A percentile compares a stretch with the other conserved stretches of the same genome.
phyloP scores from a whole-genome alignment of 2,113 vertebrate genomes.

The Gavialis gangeticus region DNA sequence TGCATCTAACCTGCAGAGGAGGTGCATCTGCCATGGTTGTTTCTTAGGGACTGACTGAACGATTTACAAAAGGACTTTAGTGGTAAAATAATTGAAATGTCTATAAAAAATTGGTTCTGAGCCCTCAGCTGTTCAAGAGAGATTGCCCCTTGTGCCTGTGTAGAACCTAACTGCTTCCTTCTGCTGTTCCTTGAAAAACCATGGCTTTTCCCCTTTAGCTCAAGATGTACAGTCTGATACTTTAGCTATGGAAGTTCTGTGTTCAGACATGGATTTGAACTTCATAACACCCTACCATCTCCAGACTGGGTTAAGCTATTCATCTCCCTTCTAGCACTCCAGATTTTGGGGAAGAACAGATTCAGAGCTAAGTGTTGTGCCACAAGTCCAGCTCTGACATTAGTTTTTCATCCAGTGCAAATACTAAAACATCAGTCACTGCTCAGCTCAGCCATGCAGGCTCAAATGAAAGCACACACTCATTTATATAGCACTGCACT shows the following conservation, averaged over 20 bases:
- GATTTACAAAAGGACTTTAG: too few species aligned
- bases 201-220: background rate
- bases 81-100: too few species aligned
- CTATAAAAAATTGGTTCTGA: background rate
- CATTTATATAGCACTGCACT: slow-evolving; percentile 30
- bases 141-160: background rate
- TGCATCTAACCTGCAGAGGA: background rate
- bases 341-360: background rate
- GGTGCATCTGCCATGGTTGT: background rate
- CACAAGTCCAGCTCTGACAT: background rate
- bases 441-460: slow-evolving; percentile 17
- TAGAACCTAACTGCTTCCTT: background rate
- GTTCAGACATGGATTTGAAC: background rate
- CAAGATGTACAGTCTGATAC: background rate
- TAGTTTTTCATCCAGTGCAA: slow-evolving; percentile 26
- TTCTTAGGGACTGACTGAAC: background rate
- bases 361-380: background rate
- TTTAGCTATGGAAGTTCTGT: background rate
- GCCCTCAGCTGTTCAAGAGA: background rate
- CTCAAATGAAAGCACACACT: background rate
- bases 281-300: background rate
- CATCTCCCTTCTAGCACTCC: background rate
- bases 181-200: background rate
- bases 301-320: background rate
- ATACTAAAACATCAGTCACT: slow-evolving; percentile 34